A percentile compares a stretch with the other conserved stretches of the same genome.
Evolutionary conservation across 2,797 vertebrate species (phyloP).

Genomic region (Pteronotus mesoamericanus): DNA sequence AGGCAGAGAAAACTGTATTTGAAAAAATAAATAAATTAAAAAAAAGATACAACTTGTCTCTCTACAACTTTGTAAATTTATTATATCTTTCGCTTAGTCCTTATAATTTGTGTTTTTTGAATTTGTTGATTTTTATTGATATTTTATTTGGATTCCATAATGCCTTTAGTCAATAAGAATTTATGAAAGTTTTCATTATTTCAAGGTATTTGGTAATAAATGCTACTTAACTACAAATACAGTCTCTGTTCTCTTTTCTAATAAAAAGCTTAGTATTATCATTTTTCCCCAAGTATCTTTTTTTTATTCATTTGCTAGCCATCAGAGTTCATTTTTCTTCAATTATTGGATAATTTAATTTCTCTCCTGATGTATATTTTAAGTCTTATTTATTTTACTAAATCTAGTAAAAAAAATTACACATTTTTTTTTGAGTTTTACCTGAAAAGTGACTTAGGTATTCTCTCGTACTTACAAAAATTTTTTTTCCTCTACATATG

Average conservation of each 20-base stretch:
- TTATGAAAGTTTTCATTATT: conserved; percentile 11
- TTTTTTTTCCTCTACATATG: not conserved
- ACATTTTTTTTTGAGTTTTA: not conserved
- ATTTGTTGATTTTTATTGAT: conserved; percentile 23
- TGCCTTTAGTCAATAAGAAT: not conserved
- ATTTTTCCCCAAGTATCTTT: not conserved
- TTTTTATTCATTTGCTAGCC: not conserved
- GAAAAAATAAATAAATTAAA: too few relatives aligned
- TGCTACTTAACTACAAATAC: not conserved
- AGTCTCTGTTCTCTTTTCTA: not conserved
- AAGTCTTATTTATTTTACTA: not conserved
- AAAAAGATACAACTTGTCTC: conserved; percentile 12
- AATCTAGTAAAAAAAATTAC: not conserved
- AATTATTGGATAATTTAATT: not conserved
- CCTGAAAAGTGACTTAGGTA: not conserved
- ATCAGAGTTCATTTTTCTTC: not conserved
- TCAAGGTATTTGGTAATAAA: not conserved
- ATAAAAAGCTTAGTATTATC: not conserved
- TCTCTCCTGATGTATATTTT: not conserved
- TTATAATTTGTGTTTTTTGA: conserved; percentile 17
- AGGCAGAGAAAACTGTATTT: too few relatives aligned
- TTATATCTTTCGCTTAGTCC: not conserved
- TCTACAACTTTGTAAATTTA: not conserved
- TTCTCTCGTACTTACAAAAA: not conserved
- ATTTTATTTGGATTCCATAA: not conserved